These are phyloP conservation scores for Drosophila nigricruria DNA, from an alignment of 2,888 invertebrate genomes.

Conservation along the genomic window DNA sequence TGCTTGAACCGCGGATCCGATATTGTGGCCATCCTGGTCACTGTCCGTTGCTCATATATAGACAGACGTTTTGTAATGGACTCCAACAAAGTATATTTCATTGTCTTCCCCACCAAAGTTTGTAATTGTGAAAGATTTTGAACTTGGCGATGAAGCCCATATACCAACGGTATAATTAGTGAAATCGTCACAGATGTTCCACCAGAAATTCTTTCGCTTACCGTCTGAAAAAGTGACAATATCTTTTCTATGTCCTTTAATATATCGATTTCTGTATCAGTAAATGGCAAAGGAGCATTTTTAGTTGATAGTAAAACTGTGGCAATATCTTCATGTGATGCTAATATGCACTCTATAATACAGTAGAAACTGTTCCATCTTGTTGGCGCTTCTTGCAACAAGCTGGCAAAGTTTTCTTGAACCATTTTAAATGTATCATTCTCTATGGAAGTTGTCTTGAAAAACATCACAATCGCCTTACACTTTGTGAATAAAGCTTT, in stretches of 20 bases:
- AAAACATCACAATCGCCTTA: background rate
- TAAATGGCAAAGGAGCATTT: conserved; percentile 10
- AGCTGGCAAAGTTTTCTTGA: background rate
- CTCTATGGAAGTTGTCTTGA: background rate
- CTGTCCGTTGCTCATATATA: background rate
- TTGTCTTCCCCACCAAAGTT: conserved; percentile 5
- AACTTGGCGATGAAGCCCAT: conserved; percentile 22
- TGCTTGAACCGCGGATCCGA: conserved; percentile 4
- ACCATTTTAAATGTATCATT: background rate
- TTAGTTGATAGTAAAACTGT: conserved; percentile 14
- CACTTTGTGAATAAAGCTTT: background rate
- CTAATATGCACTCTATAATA: background rate
- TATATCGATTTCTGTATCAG: conserved; percentile 22
- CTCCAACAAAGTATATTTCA: background rate
- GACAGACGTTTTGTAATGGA: background rate
- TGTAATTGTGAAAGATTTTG: conserved; percentile 2
- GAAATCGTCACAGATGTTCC: conserved; percentile 27
- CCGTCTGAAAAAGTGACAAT: conserved; percentile 14
- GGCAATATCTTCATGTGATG: background rate
- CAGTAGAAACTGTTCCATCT: background rate
- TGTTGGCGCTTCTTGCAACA: background rate
- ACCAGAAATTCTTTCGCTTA: conserved; percentile 10
- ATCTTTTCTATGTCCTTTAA: conserved; percentile 25
- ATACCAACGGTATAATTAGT: conserved; percentile 19
- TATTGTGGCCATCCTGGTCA: background rate